Evolutionary conservation across 2,797 vertebrate species (phyloP), one percentile per base, ranked within the genome.

Genomic region (Sebastes minor): DNA sequence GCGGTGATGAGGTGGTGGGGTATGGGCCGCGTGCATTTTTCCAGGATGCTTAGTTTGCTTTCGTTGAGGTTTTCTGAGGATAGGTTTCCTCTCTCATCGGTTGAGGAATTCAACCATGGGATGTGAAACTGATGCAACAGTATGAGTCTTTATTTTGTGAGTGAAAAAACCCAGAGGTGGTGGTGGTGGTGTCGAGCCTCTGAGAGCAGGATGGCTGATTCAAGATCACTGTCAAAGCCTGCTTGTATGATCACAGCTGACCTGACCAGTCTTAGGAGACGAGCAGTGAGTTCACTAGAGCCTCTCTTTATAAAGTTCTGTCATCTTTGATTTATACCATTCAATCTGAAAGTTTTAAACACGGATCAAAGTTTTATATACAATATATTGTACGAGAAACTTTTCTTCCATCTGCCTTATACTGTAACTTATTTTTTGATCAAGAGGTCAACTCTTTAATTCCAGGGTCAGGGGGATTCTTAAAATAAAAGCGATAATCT

Each of bases 41-140:
- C 90, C 91, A 91, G 75, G 80, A 92, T 89, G 71, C 90, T 62
- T 49, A 78, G 83, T 80, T 89, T 84, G 83, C 86, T 87, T 91
- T 91, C 90, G 82, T 78, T 82, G 60, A 74, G 69, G 66, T 78
- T 89, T 87, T 89, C 68, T 83, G 59, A 80, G 81, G 80, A 82
- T 68, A 77, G 42, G 56, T 68, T 93, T 92, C 81, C 82, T 87
- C 63, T 83, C 75, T 74, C 69, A 6, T 72, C 8, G 56, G 71
- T 73, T 1, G 55, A 86, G 78, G 77, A 86, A 88, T 92, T 82
- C 60, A 75, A 80, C 69, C 67, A 56, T 33, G 52, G 69, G 78
- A 83, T 81, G 56, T 78, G 76, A 85, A 84, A 79, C 57, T 71
- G 78, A 80, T 76, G 84, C 83, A 85, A 83, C 78, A 85, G 70